A percentile compares a stretch with the other conserved stretches of the same genome.
These are phyloP conservation scores for Mormyrus lacerda DNA, from an alignment of 2,113 vertebrate genomes.

Conservation along the genomic window DNA sequence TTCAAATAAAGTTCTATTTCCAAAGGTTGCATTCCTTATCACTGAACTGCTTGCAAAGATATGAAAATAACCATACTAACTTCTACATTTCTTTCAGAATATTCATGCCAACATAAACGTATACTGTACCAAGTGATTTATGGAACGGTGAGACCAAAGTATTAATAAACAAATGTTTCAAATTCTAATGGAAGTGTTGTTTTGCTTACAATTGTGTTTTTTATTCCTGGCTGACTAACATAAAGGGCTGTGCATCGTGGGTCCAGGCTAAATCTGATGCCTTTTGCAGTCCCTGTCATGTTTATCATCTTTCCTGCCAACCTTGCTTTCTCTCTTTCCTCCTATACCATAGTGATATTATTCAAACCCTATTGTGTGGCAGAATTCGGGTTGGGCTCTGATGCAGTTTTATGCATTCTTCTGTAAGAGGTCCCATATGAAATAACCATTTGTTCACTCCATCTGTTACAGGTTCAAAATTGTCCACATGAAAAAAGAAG, in stretches of 20 bases:
- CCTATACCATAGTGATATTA: background rate
- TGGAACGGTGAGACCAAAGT: background rate
- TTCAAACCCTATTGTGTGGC: background rate
- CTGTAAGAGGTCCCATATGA: background rate
- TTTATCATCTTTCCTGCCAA: background rate
- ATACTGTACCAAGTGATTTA: background rate
- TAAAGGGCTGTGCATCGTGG: background rate
- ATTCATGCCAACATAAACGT: background rate
- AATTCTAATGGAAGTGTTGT: background rate
- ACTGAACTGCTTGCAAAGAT: background rate
- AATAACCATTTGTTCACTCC: constrained; percentile 5
- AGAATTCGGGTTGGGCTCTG: background rate
- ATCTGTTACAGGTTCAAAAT: constrained; percentile 1
- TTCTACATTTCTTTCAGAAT: background rate
- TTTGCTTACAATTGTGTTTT: background rate
- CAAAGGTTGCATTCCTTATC: background rate
- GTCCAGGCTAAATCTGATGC: background rate
- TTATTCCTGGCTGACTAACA: background rate
- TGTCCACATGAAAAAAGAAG: background rate
- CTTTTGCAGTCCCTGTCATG: background rate
- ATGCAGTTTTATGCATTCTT: background rate
- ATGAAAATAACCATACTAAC: background rate
- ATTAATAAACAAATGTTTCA: background rate
- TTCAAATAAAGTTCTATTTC: background rate
- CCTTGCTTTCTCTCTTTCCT: background rate